Evolutionary conservation across 1,140 invertebrate species (phyloP).

Genomic region (Drosophila nigrodunni): DNA sequence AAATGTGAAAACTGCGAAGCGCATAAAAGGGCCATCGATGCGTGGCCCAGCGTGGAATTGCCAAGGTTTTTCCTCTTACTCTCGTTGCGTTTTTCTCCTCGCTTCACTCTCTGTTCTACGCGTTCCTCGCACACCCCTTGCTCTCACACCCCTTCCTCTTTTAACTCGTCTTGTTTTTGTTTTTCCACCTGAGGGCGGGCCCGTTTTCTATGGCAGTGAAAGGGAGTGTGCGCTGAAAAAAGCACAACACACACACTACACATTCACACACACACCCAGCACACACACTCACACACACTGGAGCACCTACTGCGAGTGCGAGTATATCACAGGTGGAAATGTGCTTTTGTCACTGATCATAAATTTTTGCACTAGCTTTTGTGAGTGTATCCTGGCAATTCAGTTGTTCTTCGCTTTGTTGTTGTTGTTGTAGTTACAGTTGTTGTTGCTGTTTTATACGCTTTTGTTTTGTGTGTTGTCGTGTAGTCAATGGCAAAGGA

Average conservation of each 20-base stretch:
- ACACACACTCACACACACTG: neutral
- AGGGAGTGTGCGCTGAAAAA: conserved; percentile 59
- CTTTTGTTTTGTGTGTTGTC: conserved; percentile 35
- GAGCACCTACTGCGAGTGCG: conserved; percentile 10
- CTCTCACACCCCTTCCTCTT: too few relatives aligned
- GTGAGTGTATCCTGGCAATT: conserved; percentile 37
- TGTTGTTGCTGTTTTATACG: conserved; percentile 20
- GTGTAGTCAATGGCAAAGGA: conserved; percentile 43
- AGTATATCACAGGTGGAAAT: conserved; percentile 79
- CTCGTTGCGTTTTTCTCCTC: too few relatives aligned
- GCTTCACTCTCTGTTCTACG: too few relatives aligned
- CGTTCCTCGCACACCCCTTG: too few relatives aligned
- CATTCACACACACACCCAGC: conserved; percentile 9
- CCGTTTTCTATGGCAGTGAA: conserved; percentile 57
- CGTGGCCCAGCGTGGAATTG: conserved; percentile 60
- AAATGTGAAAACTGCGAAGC: conserved; percentile 72
- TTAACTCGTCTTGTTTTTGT: conserved; percentile 14
- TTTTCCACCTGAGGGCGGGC: conserved; percentile 49
- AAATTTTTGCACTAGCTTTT: conserved; percentile 69
- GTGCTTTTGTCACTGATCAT: conserved; percentile 82
- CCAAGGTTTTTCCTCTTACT: conserved; percentile 16
- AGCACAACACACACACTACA: conserved; percentile 38
- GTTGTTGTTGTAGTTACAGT: conserved; percentile 20
- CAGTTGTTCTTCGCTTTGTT: conserved; percentile 10
- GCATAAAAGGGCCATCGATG: conserved; percentile 77